Base-by-base conservation (phyloP, 2,797 vertebrate genomes). In the Odontamblyopus rebecca region DNA sequence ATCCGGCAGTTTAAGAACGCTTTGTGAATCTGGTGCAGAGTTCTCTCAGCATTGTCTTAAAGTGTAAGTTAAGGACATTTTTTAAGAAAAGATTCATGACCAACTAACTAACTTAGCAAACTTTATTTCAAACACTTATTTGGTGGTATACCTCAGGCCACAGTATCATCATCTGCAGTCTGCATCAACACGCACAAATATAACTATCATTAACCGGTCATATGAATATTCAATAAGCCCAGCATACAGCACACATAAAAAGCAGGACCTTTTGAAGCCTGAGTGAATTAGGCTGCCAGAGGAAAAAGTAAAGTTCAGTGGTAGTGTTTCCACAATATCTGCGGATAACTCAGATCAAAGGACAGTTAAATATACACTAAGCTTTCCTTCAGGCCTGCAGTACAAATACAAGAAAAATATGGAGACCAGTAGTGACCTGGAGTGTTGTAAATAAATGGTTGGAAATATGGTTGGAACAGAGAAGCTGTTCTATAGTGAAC, bases 401-500 rank as follows among this genome's bases (percentile, higher is more conserved):
- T 18, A 41, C 35, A 44, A 72, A 16, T 35, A 41, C 41, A 9
- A 38, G 68, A 51, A 48, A 68, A 15, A 57, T 19, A 57, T 23
- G 44, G 15, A 69, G 61, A 61, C 18, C 63, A 66, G 66, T 70
- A 74, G 62, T 70, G 69, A 76, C 66, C 19, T 63, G 61, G 51
- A 41, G 57, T 13, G 9, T 44, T 64, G 61, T 44, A 26, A 41
- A 64, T 23, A 44, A 48, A 50, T 12, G 4, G 35, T 9, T 50
- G 44, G 26, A 67, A 67, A 74, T 71, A 68, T 67, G 78, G 23
- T 23, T 23, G 23, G 0, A 23, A 23, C 11, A 50, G 23, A 71
- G 56, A 66, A 35, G n/a, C 32, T 62, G 50, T 77, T 81, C 71
- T 61, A 73, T 59, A 29, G 62, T 70, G 60, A 64, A 60, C 57